phyloP scores from a whole-genome alignment of 2,113 vertebrate genomes.

The Nanorana parkeri region DNA sequence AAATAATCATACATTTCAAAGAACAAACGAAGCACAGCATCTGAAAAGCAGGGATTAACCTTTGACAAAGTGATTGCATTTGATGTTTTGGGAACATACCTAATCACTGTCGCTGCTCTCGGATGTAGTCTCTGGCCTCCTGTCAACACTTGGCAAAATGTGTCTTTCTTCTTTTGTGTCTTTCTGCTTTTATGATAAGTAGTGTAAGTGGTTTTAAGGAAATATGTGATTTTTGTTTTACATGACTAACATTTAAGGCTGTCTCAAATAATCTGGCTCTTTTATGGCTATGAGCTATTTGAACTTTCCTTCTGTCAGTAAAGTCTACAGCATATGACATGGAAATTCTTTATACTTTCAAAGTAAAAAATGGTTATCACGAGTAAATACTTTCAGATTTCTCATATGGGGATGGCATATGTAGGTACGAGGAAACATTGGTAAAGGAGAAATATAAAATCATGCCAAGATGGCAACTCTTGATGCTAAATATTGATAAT shows the following conservation, averaged over 20 bases:
- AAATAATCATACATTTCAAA: neutral
- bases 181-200: constrained; percentile 40
- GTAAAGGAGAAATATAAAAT: too few species aligned
- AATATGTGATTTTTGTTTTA: constrained; percentile 59
- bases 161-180: constrained; percentile 50
- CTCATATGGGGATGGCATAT: neutral
- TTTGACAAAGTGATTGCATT: constrained; percentile 39
- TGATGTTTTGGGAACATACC: constrained; percentile 8
- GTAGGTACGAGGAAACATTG: neutral
- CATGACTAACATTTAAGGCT: constrained; percentile 71
- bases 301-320: constrained; percentile 71
- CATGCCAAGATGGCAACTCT: too few species aligned
- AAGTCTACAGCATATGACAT: constrained; percentile 75
- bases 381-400: neutral
- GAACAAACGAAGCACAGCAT: neutral
- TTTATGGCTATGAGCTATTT: constrained; percentile 69
- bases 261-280: constrained; percentile 67
- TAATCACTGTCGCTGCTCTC: neutral
- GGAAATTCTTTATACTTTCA: constrained; percentile 54
- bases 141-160: constrained; percentile 48
- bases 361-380: constrained; percentile 60
- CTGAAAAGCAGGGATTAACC: constrained; percentile 17
- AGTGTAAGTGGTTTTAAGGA: constrained; percentile 64
- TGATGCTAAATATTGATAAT: too few species aligned
- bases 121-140: constrained; percentile 25